A percentile compares a stretch with the other conserved stretches of the same genome.
Conservation (phyloP, 1,140 invertebrate species). For the Neodiprion pinetum region DNA sequence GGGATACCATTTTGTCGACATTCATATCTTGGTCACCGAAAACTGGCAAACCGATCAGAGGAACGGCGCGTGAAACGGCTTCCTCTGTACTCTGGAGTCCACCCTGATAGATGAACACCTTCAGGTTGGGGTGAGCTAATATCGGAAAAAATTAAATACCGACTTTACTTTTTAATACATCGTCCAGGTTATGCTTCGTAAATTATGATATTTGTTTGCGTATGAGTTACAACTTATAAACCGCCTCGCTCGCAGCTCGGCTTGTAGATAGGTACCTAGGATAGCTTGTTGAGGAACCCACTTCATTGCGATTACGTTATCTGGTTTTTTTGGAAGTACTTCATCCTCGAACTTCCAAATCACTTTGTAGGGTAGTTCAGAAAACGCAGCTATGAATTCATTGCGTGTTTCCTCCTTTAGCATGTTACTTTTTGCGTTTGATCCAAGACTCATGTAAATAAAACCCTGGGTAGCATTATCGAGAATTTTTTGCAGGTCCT, state of each 20-base stretch:
- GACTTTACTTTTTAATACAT: not conserved
- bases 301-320: constrained; percentile 70
- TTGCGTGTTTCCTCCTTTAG: constrained; percentile 66
- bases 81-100: constrained; percentile 62
- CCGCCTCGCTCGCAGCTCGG: not conserved
- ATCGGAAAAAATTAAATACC: constrained; percentile 12
- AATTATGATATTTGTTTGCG: not conserved
- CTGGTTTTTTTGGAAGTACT: constrained; percentile 58
- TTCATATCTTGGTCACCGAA: constrained; percentile 48
- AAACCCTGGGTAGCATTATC: constrained; percentile 70
- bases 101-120: constrained; percentile 63
- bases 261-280: constrained; percentile 62
- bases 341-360: constrained; percentile 78
- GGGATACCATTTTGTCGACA: not conserved
- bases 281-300: constrained; percentile 80
- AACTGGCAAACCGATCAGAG: constrained; percentile 60
- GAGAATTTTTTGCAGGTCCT: constrained; percentile 69
- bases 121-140: constrained; percentile 54
- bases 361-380: constrained; percentile 67
- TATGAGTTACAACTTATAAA: not conserved
- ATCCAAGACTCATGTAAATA: constrained; percentile 74
- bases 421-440: constrained; percentile 65
- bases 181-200: not conserved
- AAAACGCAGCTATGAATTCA: constrained; percentile 67
- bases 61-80: constrained; percentile 58